Conservation (phyloP, 1,140 invertebrate genomes). For the Bursaphelenchus mucronatus region DNA sequence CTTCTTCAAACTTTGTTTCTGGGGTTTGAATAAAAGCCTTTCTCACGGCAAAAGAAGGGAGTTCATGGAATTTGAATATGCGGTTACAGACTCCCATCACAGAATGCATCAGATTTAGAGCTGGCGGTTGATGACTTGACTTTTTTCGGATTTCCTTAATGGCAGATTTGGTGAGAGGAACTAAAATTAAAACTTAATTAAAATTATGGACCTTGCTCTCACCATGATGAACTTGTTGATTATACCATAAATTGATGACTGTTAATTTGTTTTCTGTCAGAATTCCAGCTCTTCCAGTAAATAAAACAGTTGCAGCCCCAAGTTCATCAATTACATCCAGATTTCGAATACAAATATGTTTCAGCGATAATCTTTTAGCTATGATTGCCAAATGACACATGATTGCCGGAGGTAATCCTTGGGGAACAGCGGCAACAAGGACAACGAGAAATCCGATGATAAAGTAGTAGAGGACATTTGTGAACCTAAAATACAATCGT, state of each 20-base stretch:
- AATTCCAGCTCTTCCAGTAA: slow-evolving; percentile 96
- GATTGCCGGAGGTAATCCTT: slow-evolving; percentile 83
- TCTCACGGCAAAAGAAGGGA: not conserved
- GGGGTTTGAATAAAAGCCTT: not conserved
- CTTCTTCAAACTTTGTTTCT: not conserved
- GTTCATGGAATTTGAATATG: not conserved
- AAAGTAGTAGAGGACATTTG: slow-evolving; percentile 46
- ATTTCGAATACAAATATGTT: slow-evolving; percentile 94
- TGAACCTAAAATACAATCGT: slow-evolving; percentile 24
- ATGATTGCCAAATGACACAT: slow-evolving; percentile 94
- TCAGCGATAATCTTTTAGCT: slow-evolving; percentile 94
- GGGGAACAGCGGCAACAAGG: slow-evolving; percentile 49
- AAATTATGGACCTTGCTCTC: not conserved
- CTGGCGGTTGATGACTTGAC: too few species aligned
- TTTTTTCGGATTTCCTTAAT: too few species aligned
- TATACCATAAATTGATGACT: slow-evolving; percentile 69
- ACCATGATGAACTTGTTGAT: slow-evolving; percentile 15
- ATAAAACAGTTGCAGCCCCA: slow-evolving; percentile 92
- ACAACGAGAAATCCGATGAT: slow-evolving; percentile 49
- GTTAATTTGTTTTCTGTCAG: slow-evolving; percentile 98
- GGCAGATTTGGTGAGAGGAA: too few species aligned
- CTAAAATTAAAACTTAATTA: too few species aligned
- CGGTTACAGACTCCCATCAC: slow-evolving; percentile 12
- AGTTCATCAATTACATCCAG: slow-evolving; percentile 93
- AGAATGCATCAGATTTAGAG: slow-evolving; percentile 7